phyloP scores from a whole-genome alignment of 1,140 invertebrate genomes.

The Ericerus pela region DNA sequence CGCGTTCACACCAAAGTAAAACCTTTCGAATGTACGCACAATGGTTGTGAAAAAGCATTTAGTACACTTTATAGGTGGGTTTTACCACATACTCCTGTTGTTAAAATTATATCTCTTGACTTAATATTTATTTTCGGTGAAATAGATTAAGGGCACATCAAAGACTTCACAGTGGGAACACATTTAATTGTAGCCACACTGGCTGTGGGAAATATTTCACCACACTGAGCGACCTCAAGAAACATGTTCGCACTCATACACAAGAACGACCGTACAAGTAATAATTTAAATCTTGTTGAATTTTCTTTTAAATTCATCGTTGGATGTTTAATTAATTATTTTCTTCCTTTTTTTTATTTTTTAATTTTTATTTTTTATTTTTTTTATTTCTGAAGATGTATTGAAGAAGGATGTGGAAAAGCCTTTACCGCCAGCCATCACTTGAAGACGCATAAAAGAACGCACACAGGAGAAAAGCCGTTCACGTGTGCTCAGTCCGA shows the following conservation, averaged over 20 bases:
- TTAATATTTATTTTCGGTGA: constrained; percentile 19
- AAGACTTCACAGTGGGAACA: constrained; percentile 80
- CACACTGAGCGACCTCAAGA: constrained; percentile 81
- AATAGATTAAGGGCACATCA: constrained; percentile 75
- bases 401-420: constrained; percentile 62
- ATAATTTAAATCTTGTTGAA: constrained; percentile 22
- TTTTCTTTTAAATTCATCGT: neutral
- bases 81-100: neutral
- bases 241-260: constrained; percentile 82
- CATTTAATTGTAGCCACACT: constrained; percentile 77
- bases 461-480: constrained; percentile 35
- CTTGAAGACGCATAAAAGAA: constrained; percentile 67
- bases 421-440: constrained; percentile 88
- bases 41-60: constrained; percentile 78
- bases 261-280: constrained; percentile 84
- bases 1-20: constrained; percentile 90
- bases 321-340: neutral
- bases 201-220: constrained; percentile 86
- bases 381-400: constrained; percentile 19
- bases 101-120: neutral
- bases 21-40: constrained; percentile 64
- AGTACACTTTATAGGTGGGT: constrained; percentile 76
- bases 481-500: constrained; percentile 17
- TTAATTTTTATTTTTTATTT: neutral
- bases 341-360: neutral